Conservation (phyloP, 2,113 vertebrate species). For the Rhea pennata region DNA sequence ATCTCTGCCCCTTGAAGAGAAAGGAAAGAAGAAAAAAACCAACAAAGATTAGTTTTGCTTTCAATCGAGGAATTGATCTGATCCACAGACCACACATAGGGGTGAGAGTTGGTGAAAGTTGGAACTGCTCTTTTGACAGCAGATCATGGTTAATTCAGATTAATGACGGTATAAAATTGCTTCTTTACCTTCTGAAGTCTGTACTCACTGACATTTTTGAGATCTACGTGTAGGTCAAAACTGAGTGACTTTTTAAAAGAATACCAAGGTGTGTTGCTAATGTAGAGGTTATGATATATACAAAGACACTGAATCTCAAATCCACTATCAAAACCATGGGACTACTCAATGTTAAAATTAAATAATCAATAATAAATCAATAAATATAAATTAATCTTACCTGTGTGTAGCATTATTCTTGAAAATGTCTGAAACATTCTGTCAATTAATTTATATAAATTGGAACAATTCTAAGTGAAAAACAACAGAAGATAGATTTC, state of each 20-base stretch:
- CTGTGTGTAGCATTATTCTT: background rate
- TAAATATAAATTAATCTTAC: background rate
- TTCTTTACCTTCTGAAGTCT: background rate
- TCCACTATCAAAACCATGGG: background rate
- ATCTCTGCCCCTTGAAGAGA: background rate
- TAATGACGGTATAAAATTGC: background rate
- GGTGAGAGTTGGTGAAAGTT: background rate
- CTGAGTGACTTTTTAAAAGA: background rate
- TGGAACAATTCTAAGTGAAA: background rate
- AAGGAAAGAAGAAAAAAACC: background rate
- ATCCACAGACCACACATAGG: background rate
- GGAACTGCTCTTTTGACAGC: background rate
- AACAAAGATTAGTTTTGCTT: background rate
- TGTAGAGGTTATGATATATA: background rate
- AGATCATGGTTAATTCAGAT: background rate
- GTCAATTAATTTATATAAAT: background rate
- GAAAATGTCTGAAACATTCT: background rate
- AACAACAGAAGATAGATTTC: background rate
- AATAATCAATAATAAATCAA: background rate
- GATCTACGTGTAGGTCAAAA: background rate
- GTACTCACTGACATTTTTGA: fast-evolving
- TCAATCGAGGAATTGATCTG: background rate
- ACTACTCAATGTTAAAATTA: background rate
- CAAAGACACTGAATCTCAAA: background rate
- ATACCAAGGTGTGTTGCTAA: fast-evolving